phyloP scores from a whole-genome alignment of 2,797 vertebrate genomes.

The Crocodylus rhombifer region DNA sequence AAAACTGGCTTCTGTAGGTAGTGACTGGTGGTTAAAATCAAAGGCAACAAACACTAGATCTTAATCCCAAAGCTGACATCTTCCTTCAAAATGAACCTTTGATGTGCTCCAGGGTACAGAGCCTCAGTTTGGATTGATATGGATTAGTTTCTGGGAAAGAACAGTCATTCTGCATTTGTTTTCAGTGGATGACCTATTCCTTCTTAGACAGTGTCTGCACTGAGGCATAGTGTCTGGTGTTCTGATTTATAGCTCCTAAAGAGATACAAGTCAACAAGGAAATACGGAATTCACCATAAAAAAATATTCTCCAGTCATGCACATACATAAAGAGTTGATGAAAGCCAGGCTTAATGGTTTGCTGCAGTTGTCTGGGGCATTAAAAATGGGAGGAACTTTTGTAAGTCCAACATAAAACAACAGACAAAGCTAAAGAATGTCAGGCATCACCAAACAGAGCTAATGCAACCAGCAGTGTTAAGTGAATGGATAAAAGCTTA shows the following conservation, averaged over 20 bases:
- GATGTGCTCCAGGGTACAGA: slow-evolving; percentile 5
- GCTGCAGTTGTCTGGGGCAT: not conserved
- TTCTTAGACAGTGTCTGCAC: not conserved
- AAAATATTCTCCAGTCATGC: not conserved
- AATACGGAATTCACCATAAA: not conserved
- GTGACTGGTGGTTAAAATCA: slow-evolving; percentile 26
- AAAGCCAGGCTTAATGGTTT: slow-evolving; percentile 24
- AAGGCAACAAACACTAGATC: not conserved
- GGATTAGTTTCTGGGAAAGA: slow-evolving; percentile 18
- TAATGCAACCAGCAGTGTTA: not conserved
- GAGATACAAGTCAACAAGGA: slow-evolving; percentile 5
- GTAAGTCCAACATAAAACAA: not conserved
- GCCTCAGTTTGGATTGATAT: not conserved
- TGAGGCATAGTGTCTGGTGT: not conserved
- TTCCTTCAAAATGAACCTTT: slow-evolving; percentile 2
- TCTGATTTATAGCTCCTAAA: slow-evolving; percentile 29
- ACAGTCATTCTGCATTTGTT: slow-evolving; percentile 15
- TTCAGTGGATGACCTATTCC: not conserved
- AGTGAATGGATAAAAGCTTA: not conserved
- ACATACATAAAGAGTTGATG: not conserved
- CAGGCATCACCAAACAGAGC: not conserved
- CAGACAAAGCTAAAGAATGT: not conserved
- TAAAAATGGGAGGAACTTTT: not conserved
- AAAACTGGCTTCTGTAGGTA: not conserved
- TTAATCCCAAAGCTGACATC: slow-evolving; percentile 30